Evolutionary conservation across 2,888 invertebrate genomes (phyloP), one percentile per base, ranked within the genome.

Genomic region (Abscondita cerata): DNA sequence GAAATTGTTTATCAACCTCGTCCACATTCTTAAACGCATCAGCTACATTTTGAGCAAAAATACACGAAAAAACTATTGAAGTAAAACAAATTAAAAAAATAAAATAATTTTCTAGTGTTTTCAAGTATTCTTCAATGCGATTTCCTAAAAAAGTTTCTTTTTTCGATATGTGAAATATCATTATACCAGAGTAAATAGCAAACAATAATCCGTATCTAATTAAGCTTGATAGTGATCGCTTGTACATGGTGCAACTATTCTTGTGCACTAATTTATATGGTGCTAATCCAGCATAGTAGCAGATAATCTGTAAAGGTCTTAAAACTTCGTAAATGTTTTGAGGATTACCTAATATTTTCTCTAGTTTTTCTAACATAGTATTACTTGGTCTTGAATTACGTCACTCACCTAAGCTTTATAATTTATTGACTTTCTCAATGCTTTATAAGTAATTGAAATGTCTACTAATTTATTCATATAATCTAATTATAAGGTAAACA

Each of bases 11-110:
- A 61, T 74, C 74, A 16, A 72, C 67, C 20, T 70, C 68, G 15
- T 70, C 60, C 33, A 74, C 57, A 31, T 63, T 67, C 47, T 68
- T 63, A 54, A 71, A 70, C 2, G 67, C 66, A 31, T 65, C 52
- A 12, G 72, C 59, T 1, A 73, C 59, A 57, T 71, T 72, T 20
- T 62, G 55, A 2, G 68, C 69, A 52, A 68, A 70, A 15, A 73
- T 55, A 31, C 64, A 63, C 9, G 64, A 67, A 16, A 67, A 68
- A 16, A 68, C 36, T 3, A 73, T 19, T 11, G 46, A 57, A 13
- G 36, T 36, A n/a, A 62, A 12, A 2, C 20, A 11, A 36, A 57
- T 68, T 13, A 62, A 55, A 0, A 68, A 64, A n/a, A 70, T 36
- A 33, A 69, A 67, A 40, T 66, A 59, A 40, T 70, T 67, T 51